phyloP scores from a whole-genome alignment of 2,888 invertebrate species.

The Leistus spinibarbis region DNA sequence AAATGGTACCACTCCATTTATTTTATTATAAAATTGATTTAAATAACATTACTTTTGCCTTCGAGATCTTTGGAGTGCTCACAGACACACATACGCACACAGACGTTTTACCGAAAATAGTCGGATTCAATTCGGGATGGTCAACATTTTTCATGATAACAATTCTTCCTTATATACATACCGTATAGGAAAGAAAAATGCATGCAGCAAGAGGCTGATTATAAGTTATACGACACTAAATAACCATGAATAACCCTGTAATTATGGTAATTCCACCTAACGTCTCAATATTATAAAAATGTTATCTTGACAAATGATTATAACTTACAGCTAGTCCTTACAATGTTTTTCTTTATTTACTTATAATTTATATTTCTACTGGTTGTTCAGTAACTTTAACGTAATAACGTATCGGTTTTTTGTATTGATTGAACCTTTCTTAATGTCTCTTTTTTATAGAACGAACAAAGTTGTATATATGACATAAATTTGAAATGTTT shows the following conservation, averaged over 20 bases:
- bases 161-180: too few species aligned
- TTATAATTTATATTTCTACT: neutral
- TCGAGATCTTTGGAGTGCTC: too few species aligned
- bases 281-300: neutral
- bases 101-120: too few species aligned
- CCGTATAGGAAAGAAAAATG: neutral
- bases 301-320: neutral
- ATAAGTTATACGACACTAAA: neutral
- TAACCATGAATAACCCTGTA: neutral
- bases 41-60: too few species aligned
- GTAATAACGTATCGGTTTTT: neutral
- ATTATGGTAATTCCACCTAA: neutral
- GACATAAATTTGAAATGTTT: neutral
- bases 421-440: neutral
- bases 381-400: neutral
- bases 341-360: neutral
- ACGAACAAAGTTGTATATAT: neutral
- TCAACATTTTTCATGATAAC: too few species aligned
- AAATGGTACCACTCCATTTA: too few species aligned
- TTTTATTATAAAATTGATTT: too few species aligned
- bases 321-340: neutral
- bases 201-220: neutral
- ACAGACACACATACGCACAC: too few species aligned
- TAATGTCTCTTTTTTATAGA: neutral
- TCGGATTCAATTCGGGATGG: too few species aligned